These are phyloP conservation scores for Spialia ferax DNA, from an alignment of 2,888 invertebrate species.

Conservation along the genomic window DNA sequence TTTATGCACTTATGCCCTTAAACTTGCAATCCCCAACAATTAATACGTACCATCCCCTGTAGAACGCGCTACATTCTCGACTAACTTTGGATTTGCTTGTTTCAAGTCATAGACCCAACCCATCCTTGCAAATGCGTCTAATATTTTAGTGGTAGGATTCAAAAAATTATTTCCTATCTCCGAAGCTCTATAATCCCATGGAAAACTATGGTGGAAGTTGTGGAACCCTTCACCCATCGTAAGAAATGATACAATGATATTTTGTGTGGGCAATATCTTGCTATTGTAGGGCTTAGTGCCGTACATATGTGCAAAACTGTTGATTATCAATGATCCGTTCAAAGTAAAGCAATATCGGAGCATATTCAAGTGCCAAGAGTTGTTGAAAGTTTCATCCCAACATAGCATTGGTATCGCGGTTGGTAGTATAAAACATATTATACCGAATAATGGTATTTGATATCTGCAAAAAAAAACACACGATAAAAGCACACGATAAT, in stretches of 20 bases:
- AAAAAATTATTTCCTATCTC: conserved; percentile 55
- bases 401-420: conserved; percentile 80
- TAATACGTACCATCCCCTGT: not conserved
- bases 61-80: too few species aligned
- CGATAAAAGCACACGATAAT: not conserved
- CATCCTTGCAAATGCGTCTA: conserved; percentile 54
- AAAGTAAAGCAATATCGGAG: conserved; percentile 85
- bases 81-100: conserved; percentile 42
- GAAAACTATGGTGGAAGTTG: conserved; percentile 64
- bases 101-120: conserved; percentile 62
- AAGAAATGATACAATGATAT: conserved; percentile 47
- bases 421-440: not conserved
- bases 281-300: conserved; percentile 78
- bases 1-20: too few species aligned
- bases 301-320: conserved; percentile 88
- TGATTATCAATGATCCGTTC: conserved; percentile 89
- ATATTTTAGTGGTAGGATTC: conserved; percentile 52
- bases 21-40: too few species aligned
- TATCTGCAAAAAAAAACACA: conserved; percentile 4
- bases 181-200: conserved; percentile 65
- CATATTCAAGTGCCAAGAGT: conserved; percentile 73
- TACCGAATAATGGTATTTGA: not conserved
- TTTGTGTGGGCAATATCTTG: conserved; percentile 56
- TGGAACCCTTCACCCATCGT: conserved; percentile 65
- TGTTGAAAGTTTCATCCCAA: conserved; percentile 85